A percentile compares a stretch with the other conserved stretches of the same genome.
Evolutionary conservation across 1,140 invertebrate genomes (phyloP).

Genomic region (Metopolophium dirhodum): DNA sequence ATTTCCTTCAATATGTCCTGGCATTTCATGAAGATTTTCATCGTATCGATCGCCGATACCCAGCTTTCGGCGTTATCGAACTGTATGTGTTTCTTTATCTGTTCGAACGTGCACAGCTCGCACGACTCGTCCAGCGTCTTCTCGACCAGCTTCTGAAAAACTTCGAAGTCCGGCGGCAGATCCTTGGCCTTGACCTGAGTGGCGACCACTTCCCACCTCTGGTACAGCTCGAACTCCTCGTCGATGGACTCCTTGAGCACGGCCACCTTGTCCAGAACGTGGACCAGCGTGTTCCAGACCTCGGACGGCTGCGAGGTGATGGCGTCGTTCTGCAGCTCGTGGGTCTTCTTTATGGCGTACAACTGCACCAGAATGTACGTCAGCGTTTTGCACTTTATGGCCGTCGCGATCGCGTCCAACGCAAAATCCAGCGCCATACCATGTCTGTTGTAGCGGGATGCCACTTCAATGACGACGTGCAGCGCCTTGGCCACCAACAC

Average conservation of each 20-base stretch:
- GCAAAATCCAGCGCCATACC: not conserved
- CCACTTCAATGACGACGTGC: not conserved
- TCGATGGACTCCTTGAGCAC: not conserved
- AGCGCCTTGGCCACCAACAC: not conserved
- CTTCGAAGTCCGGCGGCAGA: not conserved
- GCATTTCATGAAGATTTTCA: not conserved
- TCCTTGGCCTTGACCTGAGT: too few relatives aligned
- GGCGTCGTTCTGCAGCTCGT: not conserved
- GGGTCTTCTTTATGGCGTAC: not conserved
- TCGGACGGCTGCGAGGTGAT: not conserved
- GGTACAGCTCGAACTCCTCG: not conserved
- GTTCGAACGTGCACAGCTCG: too few relatives aligned
- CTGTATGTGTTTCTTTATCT: not conserved
- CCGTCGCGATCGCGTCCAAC: not conserved
- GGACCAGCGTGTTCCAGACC: not conserved
- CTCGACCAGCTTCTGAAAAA: not conserved
- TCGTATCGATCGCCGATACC: fast-evolving
- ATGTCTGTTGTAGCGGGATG: not conserved
- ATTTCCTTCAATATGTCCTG: not conserved
- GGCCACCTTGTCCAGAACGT: not conserved
- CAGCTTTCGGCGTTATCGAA: not conserved
- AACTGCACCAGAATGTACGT: not conserved
- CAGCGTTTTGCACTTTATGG: not conserved
- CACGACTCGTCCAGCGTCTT: not conserved
- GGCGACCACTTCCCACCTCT: too few relatives aligned